These are phyloP conservation scores for Adineta ricciae DNA, from an alignment of 2,888 invertebrate genomes.

Conservation along the genomic window DNA sequence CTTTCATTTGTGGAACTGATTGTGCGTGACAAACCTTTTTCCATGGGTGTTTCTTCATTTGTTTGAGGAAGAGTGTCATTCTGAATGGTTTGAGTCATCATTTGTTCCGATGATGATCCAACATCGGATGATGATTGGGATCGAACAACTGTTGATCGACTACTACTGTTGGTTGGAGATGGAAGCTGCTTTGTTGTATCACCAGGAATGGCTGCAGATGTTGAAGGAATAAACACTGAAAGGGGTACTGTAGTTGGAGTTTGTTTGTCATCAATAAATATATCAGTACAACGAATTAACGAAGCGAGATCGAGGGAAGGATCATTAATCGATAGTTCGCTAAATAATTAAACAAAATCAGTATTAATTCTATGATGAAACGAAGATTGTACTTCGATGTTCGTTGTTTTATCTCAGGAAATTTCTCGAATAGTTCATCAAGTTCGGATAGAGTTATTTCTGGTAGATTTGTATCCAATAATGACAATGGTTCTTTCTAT, in stretches of 20 bases:
- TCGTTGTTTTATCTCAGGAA: not conserved
- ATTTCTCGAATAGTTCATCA: not conserved
- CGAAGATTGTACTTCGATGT: not conserved
- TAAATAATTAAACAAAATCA: not conserved
- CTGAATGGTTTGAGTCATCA: not conserved
- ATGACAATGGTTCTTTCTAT: slow-evolving; percentile 7
- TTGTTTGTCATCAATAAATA: not conserved
- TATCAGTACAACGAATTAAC: not conserved
- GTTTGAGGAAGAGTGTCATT: not conserved
- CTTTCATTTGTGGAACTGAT: too few relatives aligned
- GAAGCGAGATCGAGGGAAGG: not conserved
- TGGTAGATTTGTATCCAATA: not conserved
- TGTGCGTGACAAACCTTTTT: not conserved
- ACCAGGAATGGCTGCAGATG: not conserved
- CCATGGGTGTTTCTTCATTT: not conserved
- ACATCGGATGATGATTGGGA: slow-evolving; percentile 18
- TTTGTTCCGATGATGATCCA: not conserved
- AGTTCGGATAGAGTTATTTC: not conserved
- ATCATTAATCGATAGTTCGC: not conserved
- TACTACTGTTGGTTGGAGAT: not conserved
- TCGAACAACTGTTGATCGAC: slow-evolving; percentile 17
- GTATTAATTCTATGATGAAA: too few relatives aligned
- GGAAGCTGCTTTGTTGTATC: not conserved
- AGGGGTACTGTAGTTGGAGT: not conserved
- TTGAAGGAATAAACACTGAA: not conserved